Base-by-base conservation (phyloP, 2,113 vertebrate genomes). In the Zosterops japonicus region DNA sequence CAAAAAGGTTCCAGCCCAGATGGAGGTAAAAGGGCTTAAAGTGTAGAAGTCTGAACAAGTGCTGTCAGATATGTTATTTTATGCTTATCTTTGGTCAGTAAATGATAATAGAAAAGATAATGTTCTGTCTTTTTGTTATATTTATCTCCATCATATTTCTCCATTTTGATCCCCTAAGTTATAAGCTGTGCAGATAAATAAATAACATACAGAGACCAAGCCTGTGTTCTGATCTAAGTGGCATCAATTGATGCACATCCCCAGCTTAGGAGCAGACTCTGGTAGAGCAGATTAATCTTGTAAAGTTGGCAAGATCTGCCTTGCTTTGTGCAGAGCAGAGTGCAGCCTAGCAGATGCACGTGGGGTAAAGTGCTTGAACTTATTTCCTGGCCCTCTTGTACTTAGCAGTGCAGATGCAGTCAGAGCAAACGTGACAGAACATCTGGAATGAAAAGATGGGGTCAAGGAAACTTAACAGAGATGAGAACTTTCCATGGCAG, bases 371-470 rank as follows among this genome's bases (percentile, higher is more conserved):
- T 65, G 55, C 63, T 82, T 85, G 75, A 93, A 94, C 85, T 93
- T 35, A 28, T 24, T 93, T 95, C 84, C 76, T 93, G 82, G 49
- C 36, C 21, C 8, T 82, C 61, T 84, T 82, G 68, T 63, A 47
- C n/a, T 92, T 36, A 39, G 12, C 11, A 61, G 68, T 27, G 47
- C 64, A 89, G 77, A 94, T 81, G 81, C 49, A 59, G 21, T 89
- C 39, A 17, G 56, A 93, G 42, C 76, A 94, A 85, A 93, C 53
- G 65, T 12, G 31, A 83, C 41, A 76, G 65, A 93, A 87, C 79
- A 96, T 92, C 85, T 95, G 82, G 84, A 85, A 82, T 72, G 57
- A 93, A 87, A 85, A 76, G 65, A 88, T 57, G 50, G 59, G 85
- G 59, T 93, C 88, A 96, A 91, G 67, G 67, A 93, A 91, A 68